Evolutionary conservation across 2,113 vertebrate species (phyloP), one percentile per base, ranked within the genome.

Genomic region (Microcebus ravelobensis): DNA sequence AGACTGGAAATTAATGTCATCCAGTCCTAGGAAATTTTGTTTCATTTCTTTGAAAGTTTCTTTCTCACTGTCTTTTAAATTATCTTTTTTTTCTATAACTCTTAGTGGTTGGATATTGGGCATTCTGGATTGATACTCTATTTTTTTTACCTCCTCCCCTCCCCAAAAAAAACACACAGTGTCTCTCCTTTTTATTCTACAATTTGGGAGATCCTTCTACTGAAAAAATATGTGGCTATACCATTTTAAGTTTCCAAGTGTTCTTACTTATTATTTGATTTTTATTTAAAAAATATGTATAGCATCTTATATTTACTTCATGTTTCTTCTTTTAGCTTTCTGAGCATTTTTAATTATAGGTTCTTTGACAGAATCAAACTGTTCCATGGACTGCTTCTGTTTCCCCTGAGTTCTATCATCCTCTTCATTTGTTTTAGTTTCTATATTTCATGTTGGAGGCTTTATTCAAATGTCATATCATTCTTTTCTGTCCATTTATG

Each of bases 281-380:
- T 39, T 77, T 85, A 18, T 48, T 81, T 39, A 34, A 80, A 59
- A 83, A 50, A 31, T 39, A 15, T 6, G 34, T 2, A 59, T 29
- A 61, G 1, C 10, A 23, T 42, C 1, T 93, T 79, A 57, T 80
- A 52, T 68, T 93, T 73, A 50, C 80, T 89, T 83, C n/a, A 50
- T 52, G 34, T 74, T 86, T 88, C 34, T 82, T 95, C 45, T 65
- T 55, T 94, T 94, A 87, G 52, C 31, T 88, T 95, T 94, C 27
- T 80, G 34, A 80, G 31, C 31, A 94, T 77, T 87, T 96, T 96
- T 36, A 73, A 81, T 86, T 71, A 59, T n/a, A 81, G 17, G 29
- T 55, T 90, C 39, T 93, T 93, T 87, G 80, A 70, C 23, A 82
- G 52, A 55, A 55, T 18, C 52, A 18, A 18, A 6, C 17, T 77